Evolutionary conservation across 2,113 vertebrate species (phyloP).

Genomic region (Xyrauchen texanus): DNA sequence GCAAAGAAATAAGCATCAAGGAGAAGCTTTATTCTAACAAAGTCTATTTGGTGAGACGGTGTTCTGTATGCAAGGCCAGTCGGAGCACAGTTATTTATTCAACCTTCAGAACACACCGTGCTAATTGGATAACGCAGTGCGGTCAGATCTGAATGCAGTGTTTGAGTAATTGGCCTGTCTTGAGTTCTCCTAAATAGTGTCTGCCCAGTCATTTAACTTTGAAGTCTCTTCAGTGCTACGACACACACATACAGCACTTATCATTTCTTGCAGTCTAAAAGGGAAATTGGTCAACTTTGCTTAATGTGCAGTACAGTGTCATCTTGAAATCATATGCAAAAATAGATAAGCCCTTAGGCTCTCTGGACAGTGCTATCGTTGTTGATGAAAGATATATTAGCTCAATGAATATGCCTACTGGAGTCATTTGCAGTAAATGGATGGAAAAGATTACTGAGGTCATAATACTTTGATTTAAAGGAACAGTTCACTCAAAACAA

Average conservation of each 20-base stretch:
- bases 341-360: neutral
- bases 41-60: conserved; percentile 6
- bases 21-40: neutral
- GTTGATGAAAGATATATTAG: conserved; percentile 30
- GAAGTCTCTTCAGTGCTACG: neutral
- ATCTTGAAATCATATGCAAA: conserved; percentile 7
- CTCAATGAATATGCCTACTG: neutral
- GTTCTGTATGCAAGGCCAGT: neutral
- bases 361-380: neutral
- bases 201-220: conserved; percentile 22
- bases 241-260: neutral
- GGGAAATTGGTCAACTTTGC: conserved; percentile 12
- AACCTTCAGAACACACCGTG: conserved; percentile 19
- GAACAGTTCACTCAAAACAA: neutral
- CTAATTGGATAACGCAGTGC: conserved; percentile 33
- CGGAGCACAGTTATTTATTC: conserved; percentile 24
- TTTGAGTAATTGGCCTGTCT: conserved; percentile 41
- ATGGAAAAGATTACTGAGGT: conserved; percentile 4
- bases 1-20: neutral
- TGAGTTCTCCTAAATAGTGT: conserved; percentile 19
- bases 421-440: conserved; percentile 22
- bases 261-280: neutral
- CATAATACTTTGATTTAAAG: conserved; percentile 4
- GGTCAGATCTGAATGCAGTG: conserved; percentile 16
- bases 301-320: conserved; percentile 24